These are phyloP conservation scores for Cylindroiulus punctatus DNA, from an alignment of 2,888 invertebrate genomes.

Conservation along the genomic window DNA sequence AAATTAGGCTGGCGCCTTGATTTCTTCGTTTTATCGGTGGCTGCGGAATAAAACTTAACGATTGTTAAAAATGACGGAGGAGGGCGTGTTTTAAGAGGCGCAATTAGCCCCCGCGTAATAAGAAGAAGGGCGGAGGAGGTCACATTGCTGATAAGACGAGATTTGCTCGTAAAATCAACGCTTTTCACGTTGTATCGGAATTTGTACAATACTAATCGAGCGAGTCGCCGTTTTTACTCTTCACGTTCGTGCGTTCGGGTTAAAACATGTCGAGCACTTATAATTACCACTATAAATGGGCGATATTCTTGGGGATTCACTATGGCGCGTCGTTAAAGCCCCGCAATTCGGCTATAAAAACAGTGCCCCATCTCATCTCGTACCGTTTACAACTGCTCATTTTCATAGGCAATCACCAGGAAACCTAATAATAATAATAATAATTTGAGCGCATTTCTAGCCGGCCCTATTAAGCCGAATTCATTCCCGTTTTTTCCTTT, in stretches of 20 bases:
- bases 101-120: slow-evolving; percentile 11
- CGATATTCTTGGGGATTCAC: neutral
- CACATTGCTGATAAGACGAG: slow-evolving; percentile 15
- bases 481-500: slow-evolving; percentile 11
- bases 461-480: slow-evolving; percentile 14
- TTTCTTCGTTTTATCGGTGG: neutral
- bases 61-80: slow-evolving; percentile 7
- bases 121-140: neutral
- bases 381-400: slow-evolving; percentile 7
- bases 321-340: slow-evolving; percentile 4
- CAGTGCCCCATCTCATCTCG: neutral
- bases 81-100: neutral
- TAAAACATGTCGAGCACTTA: slow-evolving; percentile 20
- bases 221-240: neutral
- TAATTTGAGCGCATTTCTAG: neutral
- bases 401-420: slow-evolving; percentile 37
- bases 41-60: neutral
- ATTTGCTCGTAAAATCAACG: slow-evolving; percentile 9
- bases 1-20: neutral
- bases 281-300: slow-evolving; percentile 36
- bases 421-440: slow-evolving; percentile 29
- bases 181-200: slow-evolving; percentile 10
- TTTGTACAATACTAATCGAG: slow-evolving; percentile 18
- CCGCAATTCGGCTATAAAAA: slow-evolving; percentile 23
- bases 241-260: slow-evolving; percentile 8